These are phyloP conservation scores for Scopus umbretta DNA, from an alignment of 2,113 vertebrate species.

Conservation along the genomic window DNA sequence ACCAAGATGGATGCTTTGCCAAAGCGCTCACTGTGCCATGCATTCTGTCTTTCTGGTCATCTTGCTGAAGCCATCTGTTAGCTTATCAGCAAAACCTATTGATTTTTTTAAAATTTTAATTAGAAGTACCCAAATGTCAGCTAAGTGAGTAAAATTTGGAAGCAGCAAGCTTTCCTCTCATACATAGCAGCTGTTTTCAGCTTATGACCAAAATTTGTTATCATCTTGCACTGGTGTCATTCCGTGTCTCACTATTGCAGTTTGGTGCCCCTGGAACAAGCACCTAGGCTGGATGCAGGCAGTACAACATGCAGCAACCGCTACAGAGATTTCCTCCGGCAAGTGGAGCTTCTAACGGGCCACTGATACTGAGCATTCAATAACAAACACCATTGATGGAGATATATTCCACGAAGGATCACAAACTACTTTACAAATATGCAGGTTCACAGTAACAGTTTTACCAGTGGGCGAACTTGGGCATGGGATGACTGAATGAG, in stretches of 20 bases:
- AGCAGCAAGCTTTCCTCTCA: slow-evolving; percentile 20
- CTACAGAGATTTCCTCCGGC: not conserved
- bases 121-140: slow-evolving; percentile 61
- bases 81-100: slow-evolving; percentile 54
- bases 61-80: slow-evolving; percentile 66
- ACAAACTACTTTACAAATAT: rapidly evolving
- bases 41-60: slow-evolving; percentile 31
- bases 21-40: not conserved
- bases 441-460: rapidly evolving
- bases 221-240: slow-evolving; percentile 29
- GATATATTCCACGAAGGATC: not conserved
- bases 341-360: not conserved
- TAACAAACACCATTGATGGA: rapidly evolving
- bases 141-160: slow-evolving; percentile 60
- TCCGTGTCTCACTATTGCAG: not conserved
- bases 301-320: rapidly evolving
- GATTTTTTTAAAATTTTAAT: slow-evolving; percentile 66
- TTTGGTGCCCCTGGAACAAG: not conserved
- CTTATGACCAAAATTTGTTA: slow-evolving; percentile 27
- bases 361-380: rapidly evolving
- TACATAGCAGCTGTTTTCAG: slow-evolving; percentile 55
- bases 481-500: rapidly evolving
- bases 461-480: not conserved
- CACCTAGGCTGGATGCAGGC: not conserved
- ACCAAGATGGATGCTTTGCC: not conserved